Conservation (phyloP, 2,888 invertebrate species). For the Aleiodes leptofemur region DNA sequence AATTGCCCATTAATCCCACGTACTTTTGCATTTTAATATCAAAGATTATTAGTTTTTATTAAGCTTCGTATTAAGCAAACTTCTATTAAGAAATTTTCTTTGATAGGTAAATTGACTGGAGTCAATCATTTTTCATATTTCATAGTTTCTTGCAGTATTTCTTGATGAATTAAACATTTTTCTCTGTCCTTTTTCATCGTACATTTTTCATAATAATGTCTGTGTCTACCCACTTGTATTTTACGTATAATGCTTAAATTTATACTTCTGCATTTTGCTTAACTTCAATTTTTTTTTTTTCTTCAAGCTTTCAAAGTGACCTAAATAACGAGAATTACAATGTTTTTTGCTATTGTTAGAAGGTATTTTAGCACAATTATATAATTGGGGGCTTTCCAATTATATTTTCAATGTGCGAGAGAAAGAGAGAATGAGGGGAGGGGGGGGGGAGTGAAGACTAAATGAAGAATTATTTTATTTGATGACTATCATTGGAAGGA, state of each 20-base stretch:
- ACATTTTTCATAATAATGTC: neutral
- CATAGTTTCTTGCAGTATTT: no score
- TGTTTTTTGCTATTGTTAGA: constrained; percentile 31
- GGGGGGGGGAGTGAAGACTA: no score
- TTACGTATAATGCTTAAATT: neutral
- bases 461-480: constrained; percentile 8
- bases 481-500: neutral
- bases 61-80: neutral
- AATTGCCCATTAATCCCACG: neutral
- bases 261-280: constrained; percentile 1
- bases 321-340: constrained; percentile 14
- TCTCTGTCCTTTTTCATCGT: neutral
- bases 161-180: neutral
- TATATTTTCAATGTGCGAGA: neutral
- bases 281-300: neutral
- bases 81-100: neutral
- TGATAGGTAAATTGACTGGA: no score
- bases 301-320: constrained; percentile 8
- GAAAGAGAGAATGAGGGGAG: no score
- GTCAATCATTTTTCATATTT: no score
- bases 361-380: constrained; percentile 24
- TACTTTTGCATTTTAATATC: neutral
- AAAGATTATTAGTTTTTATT: neutral
- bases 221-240: constrained; percentile 12
- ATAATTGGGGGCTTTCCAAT: constrained; percentile 12